Evolutionary conservation across 2,888 invertebrate genomes (phyloP).

Genomic region (Diaphora mendica): DNA sequence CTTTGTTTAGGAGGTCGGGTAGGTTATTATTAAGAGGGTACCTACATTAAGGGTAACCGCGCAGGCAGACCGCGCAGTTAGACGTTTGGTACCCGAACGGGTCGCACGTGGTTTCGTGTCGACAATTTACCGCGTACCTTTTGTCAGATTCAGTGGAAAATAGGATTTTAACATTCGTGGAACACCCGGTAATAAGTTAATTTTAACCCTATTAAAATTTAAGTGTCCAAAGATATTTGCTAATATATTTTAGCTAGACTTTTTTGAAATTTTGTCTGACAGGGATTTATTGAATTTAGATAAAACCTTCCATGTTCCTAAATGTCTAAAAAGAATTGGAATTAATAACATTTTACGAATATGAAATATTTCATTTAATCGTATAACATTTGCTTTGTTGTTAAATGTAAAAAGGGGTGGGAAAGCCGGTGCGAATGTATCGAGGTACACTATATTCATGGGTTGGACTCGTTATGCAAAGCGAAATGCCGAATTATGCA

Average conservation of each 20-base stretch:
- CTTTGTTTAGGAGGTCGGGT: constrained; percentile 80
- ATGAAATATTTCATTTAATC: background rate
- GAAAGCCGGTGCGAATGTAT: constrained; percentile 60
- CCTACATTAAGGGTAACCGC: constrained; percentile 73
- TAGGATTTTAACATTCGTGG: constrained; percentile 61
- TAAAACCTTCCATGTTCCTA: background rate
- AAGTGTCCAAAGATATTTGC: constrained; percentile 25
- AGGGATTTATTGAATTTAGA: constrained; percentile 9
- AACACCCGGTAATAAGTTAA: constrained; percentile 48
- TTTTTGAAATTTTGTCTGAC: constrained; percentile 17
- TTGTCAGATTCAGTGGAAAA: constrained; percentile 74
- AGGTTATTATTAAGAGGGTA: constrained; percentile 77
- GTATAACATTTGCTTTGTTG: background rate
- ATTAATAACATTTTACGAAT: background rate
- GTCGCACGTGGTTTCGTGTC: constrained; percentile 74
- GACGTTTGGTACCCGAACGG: constrained; percentile 65
- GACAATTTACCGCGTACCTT: constrained; percentile 69
- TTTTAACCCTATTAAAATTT: constrained; percentile 31
- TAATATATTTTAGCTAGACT: constrained; percentile 20
- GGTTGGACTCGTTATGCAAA: constrained; percentile 71
- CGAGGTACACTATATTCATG: constrained; percentile 67
- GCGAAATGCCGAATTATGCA: constrained; percentile 74
- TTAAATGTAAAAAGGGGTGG: constrained; percentile 38
- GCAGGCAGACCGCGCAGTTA: constrained; percentile 81
- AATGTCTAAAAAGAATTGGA: background rate